Evolutionary conservation across 2,113 vertebrate species (phyloP).

Genomic region (Salminus brasiliensis): DNA sequence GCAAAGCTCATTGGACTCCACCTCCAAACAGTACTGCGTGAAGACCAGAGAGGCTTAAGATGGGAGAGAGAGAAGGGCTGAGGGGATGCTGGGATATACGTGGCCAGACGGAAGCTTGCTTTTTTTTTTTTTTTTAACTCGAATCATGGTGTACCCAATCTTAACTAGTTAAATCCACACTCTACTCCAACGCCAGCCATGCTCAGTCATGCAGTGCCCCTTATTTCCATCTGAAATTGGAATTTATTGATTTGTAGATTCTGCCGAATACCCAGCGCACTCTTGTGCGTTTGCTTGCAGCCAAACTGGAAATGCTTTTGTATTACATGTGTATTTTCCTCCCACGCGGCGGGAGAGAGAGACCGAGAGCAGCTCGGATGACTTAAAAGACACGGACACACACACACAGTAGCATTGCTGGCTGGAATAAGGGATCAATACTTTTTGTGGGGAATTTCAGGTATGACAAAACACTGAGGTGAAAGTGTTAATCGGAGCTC

Average conservation of each 20-base stretch:
- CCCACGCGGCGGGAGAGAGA: conserved; percentile 18
- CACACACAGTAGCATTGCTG: not conserved
- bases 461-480: not conserved
- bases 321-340: conserved; percentile 34
- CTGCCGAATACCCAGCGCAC: conserved; percentile 7
- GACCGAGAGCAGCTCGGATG: not conserved
- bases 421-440: not conserved
- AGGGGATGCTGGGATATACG: not conserved
- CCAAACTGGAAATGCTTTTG: conserved; percentile 1
- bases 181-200: not conserved
- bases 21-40: conserved; percentile 42
- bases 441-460: not conserved
- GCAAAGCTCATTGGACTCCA: conserved; percentile 56
- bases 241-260: conserved; percentile 45
- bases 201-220: conserved; percentile 35
- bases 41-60: conserved; percentile 49
- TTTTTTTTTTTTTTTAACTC: conserved; percentile 15
- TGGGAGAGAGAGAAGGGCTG: conserved; percentile 25
- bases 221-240: conserved; percentile 36
- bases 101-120: not conserved
- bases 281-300: conserved; percentile 24
- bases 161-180: not conserved
- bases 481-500: not conserved
- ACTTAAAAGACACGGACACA: conserved; percentile 4
- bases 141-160: not conserved